Conservation (phyloP, 2,888 invertebrate genomes). For the Arge pagana region DNA sequence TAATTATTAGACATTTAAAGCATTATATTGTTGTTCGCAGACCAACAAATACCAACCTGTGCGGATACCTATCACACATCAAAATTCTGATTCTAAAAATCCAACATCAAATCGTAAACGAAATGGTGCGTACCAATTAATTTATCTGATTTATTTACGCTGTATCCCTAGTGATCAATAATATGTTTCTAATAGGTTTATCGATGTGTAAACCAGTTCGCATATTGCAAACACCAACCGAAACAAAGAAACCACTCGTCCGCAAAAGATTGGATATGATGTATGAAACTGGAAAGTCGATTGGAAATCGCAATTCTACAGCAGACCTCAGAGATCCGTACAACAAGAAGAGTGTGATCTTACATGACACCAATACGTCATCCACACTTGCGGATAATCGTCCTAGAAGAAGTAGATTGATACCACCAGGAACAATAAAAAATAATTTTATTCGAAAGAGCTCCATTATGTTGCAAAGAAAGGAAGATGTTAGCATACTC, state of each 20-base stretch:
- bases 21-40: too few relatives aligned
- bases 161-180: neutral
- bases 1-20: too few relatives aligned
- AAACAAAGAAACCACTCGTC: neutral
- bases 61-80: neutral
- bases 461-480: too few relatives aligned
- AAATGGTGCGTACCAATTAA: slow-evolving; percentile 1
- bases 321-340: neutral
- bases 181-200: neutral
- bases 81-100: neutral
- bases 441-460: neutral
- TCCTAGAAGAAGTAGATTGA: neutral
- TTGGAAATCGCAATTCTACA: neutral
- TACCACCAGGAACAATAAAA: slow-evolving; percentile 8
- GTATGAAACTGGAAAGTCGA: slow-evolving; percentile 1
- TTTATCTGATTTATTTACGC: neutral
- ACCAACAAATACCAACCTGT: slow-evolving; percentile 2
- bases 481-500: too few relatives aligned
- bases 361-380: too few relatives aligned
- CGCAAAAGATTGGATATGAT: slow-evolving; percentile 4
- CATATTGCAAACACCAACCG: slow-evolving; percentile 3
- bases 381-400: neutral
- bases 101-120: slow-evolving; percentile 8
- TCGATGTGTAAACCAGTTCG: slow-evolving; percentile 3
- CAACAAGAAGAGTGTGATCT: neutral